Conservation (phyloP, 2,888 invertebrate genomes). For the Athripsodes cinereus region DNA sequence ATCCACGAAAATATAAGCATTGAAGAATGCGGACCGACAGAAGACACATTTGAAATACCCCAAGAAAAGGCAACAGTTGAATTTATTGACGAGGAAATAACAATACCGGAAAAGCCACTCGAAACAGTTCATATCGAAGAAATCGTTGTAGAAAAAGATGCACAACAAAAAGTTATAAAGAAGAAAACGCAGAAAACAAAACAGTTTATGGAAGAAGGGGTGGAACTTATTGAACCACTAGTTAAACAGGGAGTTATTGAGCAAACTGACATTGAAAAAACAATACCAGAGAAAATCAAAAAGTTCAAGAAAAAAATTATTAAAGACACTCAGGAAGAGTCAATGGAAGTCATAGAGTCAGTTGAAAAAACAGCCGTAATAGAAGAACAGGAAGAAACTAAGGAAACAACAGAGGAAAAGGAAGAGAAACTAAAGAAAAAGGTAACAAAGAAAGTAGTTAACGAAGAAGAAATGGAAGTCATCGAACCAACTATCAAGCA, state of each 20-base stretch:
- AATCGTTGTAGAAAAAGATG: conserved; percentile 15
- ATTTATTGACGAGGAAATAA: conserved; percentile 31
- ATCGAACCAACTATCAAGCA: neutral
- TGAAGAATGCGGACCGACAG: conserved; percentile 37
- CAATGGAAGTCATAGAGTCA: conserved; percentile 38
- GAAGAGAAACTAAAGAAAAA: conserved; percentile 33
- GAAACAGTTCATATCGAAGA: conserved; percentile 31
- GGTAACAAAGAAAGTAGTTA: conserved; percentile 32
- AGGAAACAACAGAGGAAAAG: conserved; percentile 29
- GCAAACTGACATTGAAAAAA: conserved; percentile 36
- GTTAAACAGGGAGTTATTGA: neutral
- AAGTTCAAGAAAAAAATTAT: conserved; percentile 40
- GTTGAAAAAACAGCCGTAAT: conserved; percentile 36
- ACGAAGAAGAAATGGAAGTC: conserved; percentile 35
- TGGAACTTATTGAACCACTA: neutral
- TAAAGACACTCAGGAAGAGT: conserved; percentile 39
- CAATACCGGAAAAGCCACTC: conserved; percentile 23
- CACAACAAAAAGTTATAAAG: conserved; percentile 24
- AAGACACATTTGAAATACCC: conserved; percentile 29
- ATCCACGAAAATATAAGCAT: conserved; percentile 38
- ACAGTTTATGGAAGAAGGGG: conserved; percentile 29
- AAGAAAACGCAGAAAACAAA: conserved; percentile 35
- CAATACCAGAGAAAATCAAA: conserved; percentile 37
- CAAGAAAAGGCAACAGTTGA: conserved; percentile 37
- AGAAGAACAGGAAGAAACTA: conserved; percentile 31